These are phyloP conservation scores for Lithobates pipiens DNA, from an alignment of 2,797 vertebrate species.

Conservation along the genomic window DNA sequence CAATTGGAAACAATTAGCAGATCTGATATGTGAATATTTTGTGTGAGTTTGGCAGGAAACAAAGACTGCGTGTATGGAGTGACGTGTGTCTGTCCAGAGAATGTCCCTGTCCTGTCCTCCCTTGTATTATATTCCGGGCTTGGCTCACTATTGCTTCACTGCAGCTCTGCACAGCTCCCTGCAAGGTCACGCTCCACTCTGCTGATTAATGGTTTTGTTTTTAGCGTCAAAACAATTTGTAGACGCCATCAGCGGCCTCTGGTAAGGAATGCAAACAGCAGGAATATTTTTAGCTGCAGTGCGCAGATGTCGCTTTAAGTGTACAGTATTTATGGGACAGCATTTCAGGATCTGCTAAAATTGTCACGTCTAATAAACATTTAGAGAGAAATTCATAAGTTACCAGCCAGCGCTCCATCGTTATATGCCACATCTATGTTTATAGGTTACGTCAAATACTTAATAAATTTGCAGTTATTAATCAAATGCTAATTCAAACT, in stretches of 20 bases:
- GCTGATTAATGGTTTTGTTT: neutral
- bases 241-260: neutral
- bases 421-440: neutral
- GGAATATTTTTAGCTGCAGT: neutral
- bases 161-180: too few relatives aligned
- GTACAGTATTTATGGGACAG: neutral
- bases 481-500: neutral
- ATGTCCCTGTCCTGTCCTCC: too few relatives aligned
- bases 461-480: neutral
- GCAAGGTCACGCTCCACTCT: neutral
- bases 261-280: constrained; percentile 4
- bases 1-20: too few relatives aligned
- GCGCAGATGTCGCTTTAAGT: neutral
- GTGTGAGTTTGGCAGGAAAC: too few relatives aligned
- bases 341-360: constrained; percentile 2
- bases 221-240: constrained; percentile 14
- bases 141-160: too few relatives aligned
- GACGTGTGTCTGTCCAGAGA: too few relatives aligned
- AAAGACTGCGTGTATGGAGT: too few relatives aligned
- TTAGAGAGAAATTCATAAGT: neutral
- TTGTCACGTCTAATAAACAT: neutral
- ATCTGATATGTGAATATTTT: too few relatives aligned
- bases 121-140: too few relatives aligned
- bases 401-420: neutral
- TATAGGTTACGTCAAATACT: neutral